Base-by-base conservation (phyloP, 2,113 vertebrate genomes). In the Centropus unirufus region DNA sequence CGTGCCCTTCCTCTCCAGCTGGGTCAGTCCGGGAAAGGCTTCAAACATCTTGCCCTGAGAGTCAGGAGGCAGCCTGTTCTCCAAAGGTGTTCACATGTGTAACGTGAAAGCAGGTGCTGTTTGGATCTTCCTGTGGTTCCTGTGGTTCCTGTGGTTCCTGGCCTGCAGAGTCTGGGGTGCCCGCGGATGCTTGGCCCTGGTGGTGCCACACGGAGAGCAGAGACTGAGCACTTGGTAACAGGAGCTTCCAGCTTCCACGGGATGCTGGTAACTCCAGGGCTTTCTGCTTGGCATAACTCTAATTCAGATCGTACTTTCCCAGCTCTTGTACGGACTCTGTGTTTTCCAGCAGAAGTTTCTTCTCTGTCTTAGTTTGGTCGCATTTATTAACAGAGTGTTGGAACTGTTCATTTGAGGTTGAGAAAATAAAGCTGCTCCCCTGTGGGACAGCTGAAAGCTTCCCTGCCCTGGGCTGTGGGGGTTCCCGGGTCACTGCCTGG, bases 201-300 rank as follows among this genome's bases (percentile, higher is more conserved):
- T 76, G 59, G 59, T 68, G 44, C 54, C 14, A 1, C n/a, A 19
- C 44, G 40, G 58, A 16, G 14, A 21, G 52, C 36, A 27, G 54
- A 21, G 29, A 21, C 49, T 0, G 1, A 23, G 10, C 21, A 3
- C 0, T 21, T 26, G 63, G 30, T 20, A 54, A 69, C 29, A 7
- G 1, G 6, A 8, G 23, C 54, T n/a, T 66, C 22, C 29, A 67
- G 14, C 13, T 59, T 87, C 29, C 9, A 12, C 64, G n/a, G 66
- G 5, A 26, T 14, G 61, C 34, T 52, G 20, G 4, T 39, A 59
- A 30, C 39, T 70, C 52, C 1, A 3, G 22, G 14, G 29, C 32
- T 74, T 19, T 68, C 42, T 83, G 5, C 30, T 76, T 52, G 19
- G 16, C 58, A 21, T 21, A 22, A 69, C 23, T 51, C 9, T 54